Conservation (phyloP, 2,113 vertebrate genomes). For the Callorhinus ursinus region DNA sequence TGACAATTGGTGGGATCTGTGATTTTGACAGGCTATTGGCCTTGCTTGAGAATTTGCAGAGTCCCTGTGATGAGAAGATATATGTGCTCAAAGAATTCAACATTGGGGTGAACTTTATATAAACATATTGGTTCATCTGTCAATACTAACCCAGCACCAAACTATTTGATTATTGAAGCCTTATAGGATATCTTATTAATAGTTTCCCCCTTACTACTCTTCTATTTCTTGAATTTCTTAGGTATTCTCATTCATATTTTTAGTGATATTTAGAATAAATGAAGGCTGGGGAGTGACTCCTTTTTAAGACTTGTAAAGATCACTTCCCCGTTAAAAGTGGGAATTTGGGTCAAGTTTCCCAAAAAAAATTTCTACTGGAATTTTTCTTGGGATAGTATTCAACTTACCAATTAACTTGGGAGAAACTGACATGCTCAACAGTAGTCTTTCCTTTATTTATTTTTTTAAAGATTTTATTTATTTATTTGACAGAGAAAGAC, state of each 20-base stretch:
- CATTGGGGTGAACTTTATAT: not conserved
- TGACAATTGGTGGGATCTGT: not conserved
- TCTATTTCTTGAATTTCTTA: not conserved
- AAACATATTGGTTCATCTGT: not conserved
- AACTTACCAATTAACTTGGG: not conserved
- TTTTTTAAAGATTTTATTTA: no score
- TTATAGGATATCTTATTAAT: not conserved
- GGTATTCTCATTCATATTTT: not conserved
- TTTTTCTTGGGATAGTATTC: not conserved
- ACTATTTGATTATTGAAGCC: not conserved
- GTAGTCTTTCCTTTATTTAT: no score
- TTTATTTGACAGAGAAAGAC: no score
- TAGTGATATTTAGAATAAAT: not conserved
- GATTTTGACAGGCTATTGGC: not conserved
- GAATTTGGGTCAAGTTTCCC: not conserved
- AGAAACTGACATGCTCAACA: not conserved
- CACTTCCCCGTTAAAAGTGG: not conserved
- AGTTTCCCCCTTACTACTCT: not conserved
- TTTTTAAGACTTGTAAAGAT: not conserved
- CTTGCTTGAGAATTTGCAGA: not conserved
- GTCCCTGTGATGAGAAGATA: not conserved
- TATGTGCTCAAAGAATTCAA: not conserved
- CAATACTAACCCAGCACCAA: not conserved
- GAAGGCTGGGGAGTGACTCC: not conserved
- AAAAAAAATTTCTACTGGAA: not conserved